Base-by-base conservation (phyloP, 2,888 invertebrate genomes). In the Thecophora atra region DNA sequence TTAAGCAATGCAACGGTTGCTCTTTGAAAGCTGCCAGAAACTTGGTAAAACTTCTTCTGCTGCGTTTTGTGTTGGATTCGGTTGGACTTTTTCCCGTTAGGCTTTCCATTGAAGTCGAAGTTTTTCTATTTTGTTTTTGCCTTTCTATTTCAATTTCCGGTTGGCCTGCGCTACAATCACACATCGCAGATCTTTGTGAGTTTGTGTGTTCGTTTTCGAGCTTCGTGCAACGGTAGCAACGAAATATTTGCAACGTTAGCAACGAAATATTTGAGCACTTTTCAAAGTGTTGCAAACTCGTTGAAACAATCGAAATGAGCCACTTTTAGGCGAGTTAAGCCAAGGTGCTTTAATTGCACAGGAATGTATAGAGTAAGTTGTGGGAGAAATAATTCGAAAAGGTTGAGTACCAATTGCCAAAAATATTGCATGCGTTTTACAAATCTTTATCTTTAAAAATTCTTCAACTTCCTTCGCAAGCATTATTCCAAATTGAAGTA, bases 291-390 rank as follows among this genome's bases (percentile, higher is more conserved):
- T 70, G 69, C 69, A 26, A 70, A 70, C 62, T 70, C 62, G 60
- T 70, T 62, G 60, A 70, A 70, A 70, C 62, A 70, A 70, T 62
- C 62, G 69, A 70, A 70, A 70, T 70, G 62, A 69, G 60, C 69
- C 69, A 70, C 51, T 60, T 70, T 62, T 47, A 62, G 19, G 69
- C 37, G 56, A 70, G 62, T 70, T 70, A 62, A 70, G 37, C 47
- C 60, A 56, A 68, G 24, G 37, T 68, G 67, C 56, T 56, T 56
- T 21, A 42, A 56, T 56, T 68, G 44, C 42, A 28, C 15, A 11
- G 15, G n/a, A 3, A 17, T 47, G 47, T 4, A 17, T 13, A 13
- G 44, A 11, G n/a, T n/a, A n/a, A n/a, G 44, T 7, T 44, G 44
- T 44, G 8, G 44, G 21, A 58, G 26, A 19, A 17, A 26, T 17